These are phyloP conservation scores for Paraplagusia blochii DNA, from an alignment of 2,113 vertebrate species.

Conservation along the genomic window DNA sequence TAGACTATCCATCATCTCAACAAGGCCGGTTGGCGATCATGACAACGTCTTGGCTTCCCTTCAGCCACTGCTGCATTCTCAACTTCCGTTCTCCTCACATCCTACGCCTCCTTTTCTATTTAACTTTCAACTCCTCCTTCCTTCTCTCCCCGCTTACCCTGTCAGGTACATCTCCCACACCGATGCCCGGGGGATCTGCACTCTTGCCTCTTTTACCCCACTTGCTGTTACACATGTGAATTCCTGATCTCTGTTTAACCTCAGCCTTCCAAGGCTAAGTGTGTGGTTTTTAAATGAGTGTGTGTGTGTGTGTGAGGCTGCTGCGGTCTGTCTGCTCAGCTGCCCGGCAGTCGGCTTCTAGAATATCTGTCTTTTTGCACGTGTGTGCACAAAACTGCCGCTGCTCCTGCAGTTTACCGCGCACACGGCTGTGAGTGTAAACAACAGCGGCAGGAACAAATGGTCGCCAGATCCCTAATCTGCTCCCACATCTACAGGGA, in stretches of 20 bases:
- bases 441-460: conserved; percentile 44
- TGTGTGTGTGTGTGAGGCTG: conserved; percentile 26
- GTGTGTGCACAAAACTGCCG: conserved; percentile 21
- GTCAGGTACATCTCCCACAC: conserved; percentile 20
- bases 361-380: conserved; percentile 10
- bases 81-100: conserved; percentile 26
- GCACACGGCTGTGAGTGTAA: conserved; percentile 35
- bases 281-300: conserved; percentile 16
- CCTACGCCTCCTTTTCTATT: conserved; percentile 19
- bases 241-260: conserved; percentile 59
- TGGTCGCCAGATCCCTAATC: conserved; percentile 55
- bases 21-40: conserved; percentile 45
- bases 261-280: conserved; percentile 47
- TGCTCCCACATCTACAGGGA: conserved; percentile 46
- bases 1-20: conserved; percentile 55
- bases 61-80: conserved; percentile 36
- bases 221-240: conserved; percentile 31
- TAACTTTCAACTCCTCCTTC: conserved; percentile 29
- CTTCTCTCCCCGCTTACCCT: conserved; percentile 23
- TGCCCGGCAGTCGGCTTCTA: conserved; percentile 22
- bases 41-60: conserved; percentile 51
- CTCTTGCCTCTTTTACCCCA: conserved; percentile 30
- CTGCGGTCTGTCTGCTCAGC: conserved; percentile 15
- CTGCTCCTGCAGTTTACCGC: conserved; percentile 30
- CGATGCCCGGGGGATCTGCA: conserved; percentile 18